Evolutionary conservation across 2,888 invertebrate species (phyloP).

Genomic region (Drosophila parthenogenetica): DNA sequence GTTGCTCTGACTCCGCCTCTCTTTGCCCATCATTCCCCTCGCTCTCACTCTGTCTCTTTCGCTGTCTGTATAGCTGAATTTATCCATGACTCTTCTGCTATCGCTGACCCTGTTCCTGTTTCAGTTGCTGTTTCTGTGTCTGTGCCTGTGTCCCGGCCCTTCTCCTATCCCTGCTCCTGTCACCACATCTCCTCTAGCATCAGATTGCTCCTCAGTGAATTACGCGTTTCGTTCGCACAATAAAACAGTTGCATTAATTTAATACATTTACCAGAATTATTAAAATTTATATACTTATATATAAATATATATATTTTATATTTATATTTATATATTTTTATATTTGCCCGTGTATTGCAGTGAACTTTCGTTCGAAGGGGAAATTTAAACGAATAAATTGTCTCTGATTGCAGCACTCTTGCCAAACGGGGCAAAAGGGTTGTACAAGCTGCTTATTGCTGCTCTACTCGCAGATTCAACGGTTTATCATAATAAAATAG

Average conservation of each 20-base stretch:
- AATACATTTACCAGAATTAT: conserved; percentile 25
- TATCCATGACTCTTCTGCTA: too few relatives aligned
- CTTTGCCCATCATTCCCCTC: too few relatives aligned
- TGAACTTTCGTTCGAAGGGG: not conserved
- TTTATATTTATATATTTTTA: not conserved
- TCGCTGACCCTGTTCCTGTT: not conserved
- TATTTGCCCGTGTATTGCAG: not conserved
- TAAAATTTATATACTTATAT: conserved; percentile 20
- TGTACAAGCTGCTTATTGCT: conserved; percentile 4
- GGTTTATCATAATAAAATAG: conserved; percentile 23
- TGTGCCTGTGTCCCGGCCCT: not conserved
- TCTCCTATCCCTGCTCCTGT: not conserved
- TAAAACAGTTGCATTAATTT: conserved; percentile 28
- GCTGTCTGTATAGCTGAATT: too few relatives aligned
- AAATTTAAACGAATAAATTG: conserved; percentile 12
- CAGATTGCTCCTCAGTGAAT: not conserved
- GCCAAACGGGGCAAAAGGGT: not conserved
- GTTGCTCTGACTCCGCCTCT: not conserved
- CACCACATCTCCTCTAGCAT: too few relatives aligned
- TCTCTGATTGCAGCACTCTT: conserved; percentile 15
- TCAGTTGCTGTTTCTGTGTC: not conserved
- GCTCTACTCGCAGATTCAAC: not conserved
- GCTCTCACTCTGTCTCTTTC: too few relatives aligned
- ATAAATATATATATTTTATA: not conserved
- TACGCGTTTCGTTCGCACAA: conserved; percentile 4